These are phyloP conservation scores for Chamaetylas fuelleborni DNA, from an alignment of 2,113 vertebrate species.

Conservation along the genomic window DNA sequence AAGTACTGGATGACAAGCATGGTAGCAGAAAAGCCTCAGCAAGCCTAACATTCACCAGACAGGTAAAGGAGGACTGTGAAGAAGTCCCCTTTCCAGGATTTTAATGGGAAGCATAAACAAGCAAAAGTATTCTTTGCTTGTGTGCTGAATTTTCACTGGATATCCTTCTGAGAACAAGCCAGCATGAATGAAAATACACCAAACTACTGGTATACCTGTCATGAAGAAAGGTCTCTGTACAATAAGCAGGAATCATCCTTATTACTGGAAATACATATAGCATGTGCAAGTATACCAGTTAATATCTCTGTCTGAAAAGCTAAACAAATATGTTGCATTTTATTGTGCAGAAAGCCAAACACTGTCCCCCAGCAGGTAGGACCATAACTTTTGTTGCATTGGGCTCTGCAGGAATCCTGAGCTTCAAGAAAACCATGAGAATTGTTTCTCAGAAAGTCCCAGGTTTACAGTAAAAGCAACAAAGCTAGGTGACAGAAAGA, in stretches of 20 bases:
- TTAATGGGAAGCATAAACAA: not conserved
- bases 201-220: not conserved
- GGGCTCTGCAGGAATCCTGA: not conserved
- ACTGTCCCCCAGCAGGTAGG: accelerated
- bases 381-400: not conserved
- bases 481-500: not conserved
- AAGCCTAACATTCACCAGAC: not conserved
- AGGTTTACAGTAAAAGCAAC: not conserved
- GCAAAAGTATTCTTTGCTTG: not conserved
- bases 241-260: not conserved
- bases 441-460: not conserved
- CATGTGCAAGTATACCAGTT: not conserved
- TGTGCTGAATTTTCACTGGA: not conserved
- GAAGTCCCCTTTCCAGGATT: not conserved
- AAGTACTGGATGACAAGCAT: not conserved
- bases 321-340: not conserved
- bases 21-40: not conserved
- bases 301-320: not conserved
- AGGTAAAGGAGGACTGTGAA: not conserved
- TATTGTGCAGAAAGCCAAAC: not conserved
- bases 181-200: not conserved
- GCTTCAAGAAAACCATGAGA: not conserved
- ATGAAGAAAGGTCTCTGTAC: not conserved
- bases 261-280: not conserved
- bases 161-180: not conserved